Conservation (phyloP, 2,888 invertebrate species). For the Drosophila mimica region DNA sequence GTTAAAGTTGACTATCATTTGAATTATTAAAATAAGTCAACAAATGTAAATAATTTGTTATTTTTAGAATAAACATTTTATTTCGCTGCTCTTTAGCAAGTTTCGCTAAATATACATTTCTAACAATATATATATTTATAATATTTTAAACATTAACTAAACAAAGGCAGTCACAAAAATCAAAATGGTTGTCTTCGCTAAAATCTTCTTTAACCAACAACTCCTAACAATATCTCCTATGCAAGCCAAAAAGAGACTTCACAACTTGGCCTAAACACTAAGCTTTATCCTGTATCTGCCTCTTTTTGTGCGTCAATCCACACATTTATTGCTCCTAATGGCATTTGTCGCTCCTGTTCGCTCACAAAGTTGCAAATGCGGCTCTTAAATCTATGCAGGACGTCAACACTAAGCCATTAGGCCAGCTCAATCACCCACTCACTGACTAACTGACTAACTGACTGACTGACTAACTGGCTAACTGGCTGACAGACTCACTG, state of each 20-base stretch:
- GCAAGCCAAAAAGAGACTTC: background rate
- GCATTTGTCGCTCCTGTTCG: conserved; percentile 41
- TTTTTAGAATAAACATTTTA: background rate
- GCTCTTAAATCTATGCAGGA: conserved; percentile 68
- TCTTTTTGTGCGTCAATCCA: conserved; percentile 8
- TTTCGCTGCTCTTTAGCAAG: background rate
- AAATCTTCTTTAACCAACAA: background rate
- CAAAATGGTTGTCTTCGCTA: background rate
- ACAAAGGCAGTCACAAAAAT: background rate
- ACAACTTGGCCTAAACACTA: background rate
- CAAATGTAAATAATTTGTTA: background rate
- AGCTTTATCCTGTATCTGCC: background rate
- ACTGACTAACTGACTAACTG: conserved; percentile 36
- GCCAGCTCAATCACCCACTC: conserved; percentile 32
- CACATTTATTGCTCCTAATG: conserved; percentile 47
- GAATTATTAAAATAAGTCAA: background rate
- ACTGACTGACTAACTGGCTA: conserved; percentile 23
- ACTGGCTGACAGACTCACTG: conserved; percentile 15
- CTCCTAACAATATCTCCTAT: background rate
- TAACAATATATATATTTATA: background rate
- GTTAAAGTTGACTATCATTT: background rate
- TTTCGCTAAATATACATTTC: background rate
- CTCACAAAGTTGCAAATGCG: conserved; percentile 46
- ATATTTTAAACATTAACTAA: background rate
- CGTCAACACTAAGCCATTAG: conserved; percentile 70